Percentiles rank a stretch among this genome's conserved stretches.
Conservation (phyloP, 2,888 invertebrate species). For the Phytoseiulus persimilis region DNA sequence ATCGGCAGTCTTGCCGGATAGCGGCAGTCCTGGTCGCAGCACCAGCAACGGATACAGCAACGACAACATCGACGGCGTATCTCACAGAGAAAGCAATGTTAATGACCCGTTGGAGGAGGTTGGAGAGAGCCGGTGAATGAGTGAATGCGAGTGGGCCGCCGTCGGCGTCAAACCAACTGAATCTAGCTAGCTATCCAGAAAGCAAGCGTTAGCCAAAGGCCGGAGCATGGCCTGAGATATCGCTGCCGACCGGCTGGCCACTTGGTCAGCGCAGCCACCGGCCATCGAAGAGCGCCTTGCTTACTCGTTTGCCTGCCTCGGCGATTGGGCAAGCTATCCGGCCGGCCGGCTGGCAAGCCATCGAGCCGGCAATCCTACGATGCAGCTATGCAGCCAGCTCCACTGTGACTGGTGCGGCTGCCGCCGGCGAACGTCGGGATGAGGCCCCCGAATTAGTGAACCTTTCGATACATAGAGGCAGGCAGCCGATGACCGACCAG, state of each 20-base stretch:
- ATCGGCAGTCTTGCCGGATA: not conserved
- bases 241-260: not conserved
- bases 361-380: not conserved
- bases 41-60: not conserved
- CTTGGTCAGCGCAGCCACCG: too few relatives aligned
- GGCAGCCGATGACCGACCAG: slow-evolving; percentile 5
- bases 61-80: not conserved
- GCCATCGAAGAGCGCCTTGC: not conserved
- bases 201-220: not conserved
- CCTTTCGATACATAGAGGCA: slow-evolving; percentile 5
- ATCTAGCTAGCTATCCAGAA: not conserved
- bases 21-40: not conserved
- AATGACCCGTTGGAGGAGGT: not conserved
- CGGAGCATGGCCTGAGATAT: not conserved
- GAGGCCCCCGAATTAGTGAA: not conserved
- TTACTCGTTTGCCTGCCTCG: not conserved
- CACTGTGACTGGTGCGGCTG: not conserved
- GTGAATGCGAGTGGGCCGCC: not conserved
- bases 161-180: not conserved
- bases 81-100: not conserved
- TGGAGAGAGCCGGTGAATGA: not conserved
- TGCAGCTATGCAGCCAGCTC: not conserved
- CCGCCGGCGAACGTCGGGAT: not conserved
- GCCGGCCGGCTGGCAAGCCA: not conserved
- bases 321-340: not conserved